A percentile compares a stretch with the other conserved stretches of the same genome.
Conservation (phyloP, 2,888 invertebrate genomes). For the Rotaria socialis region DNA sequence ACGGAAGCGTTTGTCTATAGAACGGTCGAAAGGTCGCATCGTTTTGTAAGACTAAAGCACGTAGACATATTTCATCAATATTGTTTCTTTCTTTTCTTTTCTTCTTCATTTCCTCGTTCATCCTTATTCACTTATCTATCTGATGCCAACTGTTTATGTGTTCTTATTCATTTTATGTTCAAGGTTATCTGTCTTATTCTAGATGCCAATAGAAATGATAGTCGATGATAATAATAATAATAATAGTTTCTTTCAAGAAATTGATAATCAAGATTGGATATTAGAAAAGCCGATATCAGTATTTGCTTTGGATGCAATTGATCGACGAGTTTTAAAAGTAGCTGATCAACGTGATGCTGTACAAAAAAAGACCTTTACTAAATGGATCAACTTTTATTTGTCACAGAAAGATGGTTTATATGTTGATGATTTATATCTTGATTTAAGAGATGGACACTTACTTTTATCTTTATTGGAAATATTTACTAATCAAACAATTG, state of each 20-base stretch:
- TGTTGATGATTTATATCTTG: slow-evolving; percentile 81
- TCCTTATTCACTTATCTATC: too few species aligned
- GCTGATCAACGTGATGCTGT: slow-evolving; percentile 99
- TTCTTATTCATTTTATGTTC: not conserved
- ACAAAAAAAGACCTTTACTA: slow-evolving; percentile 99
- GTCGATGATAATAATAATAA: not conserved
- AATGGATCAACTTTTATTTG: slow-evolving; percentile 99
- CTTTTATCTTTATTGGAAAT: slow-evolving; percentile 97
- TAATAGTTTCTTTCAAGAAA: not conserved
- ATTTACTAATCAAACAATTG: slow-evolving; percentile 94
- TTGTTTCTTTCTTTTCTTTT: too few species aligned
- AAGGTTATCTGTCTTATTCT: not conserved
- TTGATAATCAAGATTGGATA: slow-evolving; percentile 40
- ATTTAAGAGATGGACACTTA: slow-evolving; percentile 96
- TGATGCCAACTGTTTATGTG: not conserved
- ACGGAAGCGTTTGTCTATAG: slow-evolving; percentile 6
- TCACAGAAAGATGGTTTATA: slow-evolving; percentile 75
- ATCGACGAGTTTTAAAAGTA: slow-evolving; percentile 87
- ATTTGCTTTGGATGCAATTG: slow-evolving; percentile 88
- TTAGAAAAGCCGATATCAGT: slow-evolving; percentile 41
- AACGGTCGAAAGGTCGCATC: too few species aligned
- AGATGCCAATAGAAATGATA: not conserved
- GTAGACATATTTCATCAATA: not conserved
- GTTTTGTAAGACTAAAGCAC: not conserved
- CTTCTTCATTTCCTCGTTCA: too few species aligned